Conservation (phyloP, 2,888 invertebrate genomes). For the Loripinus fragilis region DNA sequence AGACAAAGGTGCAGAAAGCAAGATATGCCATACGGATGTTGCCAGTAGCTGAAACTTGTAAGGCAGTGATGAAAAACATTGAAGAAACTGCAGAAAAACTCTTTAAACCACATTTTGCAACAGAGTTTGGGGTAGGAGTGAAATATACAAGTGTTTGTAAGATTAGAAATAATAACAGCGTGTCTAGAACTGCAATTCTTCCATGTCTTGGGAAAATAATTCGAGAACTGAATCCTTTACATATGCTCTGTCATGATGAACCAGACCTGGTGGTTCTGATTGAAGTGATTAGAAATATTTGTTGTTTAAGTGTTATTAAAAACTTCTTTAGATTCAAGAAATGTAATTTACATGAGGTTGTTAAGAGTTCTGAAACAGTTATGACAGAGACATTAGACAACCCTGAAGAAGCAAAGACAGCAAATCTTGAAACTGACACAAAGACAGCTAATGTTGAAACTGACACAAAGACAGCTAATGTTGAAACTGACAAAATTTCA, state of each 20-base stretch:
- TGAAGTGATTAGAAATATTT: constrained; percentile 92
- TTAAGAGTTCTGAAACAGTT: constrained; percentile 26
- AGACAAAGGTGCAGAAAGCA: constrained; percentile 89
- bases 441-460: background rate
- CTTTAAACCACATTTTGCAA: constrained; percentile 89
- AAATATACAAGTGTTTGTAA: constrained; percentile 77
- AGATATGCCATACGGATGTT: constrained; percentile 91
- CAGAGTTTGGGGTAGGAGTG: constrained; percentile 59
- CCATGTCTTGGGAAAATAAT: constrained; percentile 89
- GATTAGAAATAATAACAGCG: constrained; percentile 75
- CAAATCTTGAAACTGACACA: background rate
- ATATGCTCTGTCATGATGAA: constrained; percentile 88
- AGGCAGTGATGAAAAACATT: constrained; percentile 90
- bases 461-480: background rate
- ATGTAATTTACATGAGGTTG: constrained; percentile 90
- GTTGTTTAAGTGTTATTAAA: constrained; percentile 91
- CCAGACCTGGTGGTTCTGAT: constrained; percentile 91
- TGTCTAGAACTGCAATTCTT: constrained; percentile 87
- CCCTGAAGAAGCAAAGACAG: background rate
- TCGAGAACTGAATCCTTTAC: constrained; percentile 86
- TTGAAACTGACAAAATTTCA: no score
- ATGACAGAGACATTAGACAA: background rate
- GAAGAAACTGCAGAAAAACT: constrained; percentile 87
- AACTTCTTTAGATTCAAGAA: constrained; percentile 92
- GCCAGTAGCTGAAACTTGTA: constrained; percentile 92